These are phyloP conservation scores for Cephus nigrinus DNA, from an alignment of 2,888 invertebrate genomes.

Conservation along the genomic window DNA sequence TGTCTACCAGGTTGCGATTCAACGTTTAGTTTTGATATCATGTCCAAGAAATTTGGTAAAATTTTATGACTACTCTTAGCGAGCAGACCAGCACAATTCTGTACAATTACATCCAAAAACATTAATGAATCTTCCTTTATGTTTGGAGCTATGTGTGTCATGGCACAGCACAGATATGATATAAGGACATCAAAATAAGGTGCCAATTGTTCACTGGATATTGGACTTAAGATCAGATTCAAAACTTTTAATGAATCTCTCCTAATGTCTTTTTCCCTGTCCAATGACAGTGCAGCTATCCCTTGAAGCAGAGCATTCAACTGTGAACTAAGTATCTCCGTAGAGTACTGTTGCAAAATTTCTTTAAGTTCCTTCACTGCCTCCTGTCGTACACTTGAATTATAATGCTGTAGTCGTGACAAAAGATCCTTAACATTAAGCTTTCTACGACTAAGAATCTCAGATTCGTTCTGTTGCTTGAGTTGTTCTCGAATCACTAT, in stretches of 20 bases:
- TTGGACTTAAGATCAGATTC: slow-evolving; percentile 66
- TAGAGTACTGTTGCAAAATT: slow-evolving; percentile 67
- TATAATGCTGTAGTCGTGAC: slow-evolving; percentile 80
- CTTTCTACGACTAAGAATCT: slow-evolving; percentile 76
- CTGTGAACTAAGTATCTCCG: slow-evolving; percentile 69
- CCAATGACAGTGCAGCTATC: slow-evolving; percentile 76
- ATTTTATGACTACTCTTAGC: slow-evolving; percentile 77
- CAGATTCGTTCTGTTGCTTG: slow-evolving; percentile 68
- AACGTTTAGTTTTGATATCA: slow-evolving; percentile 81
- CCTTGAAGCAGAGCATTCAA: slow-evolving; percentile 78
- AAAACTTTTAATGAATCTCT: slow-evolving; percentile 71
- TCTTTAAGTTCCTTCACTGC: slow-evolving; percentile 74
- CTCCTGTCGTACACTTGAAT: slow-evolving; percentile 75
- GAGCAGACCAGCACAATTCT: slow-evolving; percentile 75
- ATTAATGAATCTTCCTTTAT: slow-evolving; percentile 87
- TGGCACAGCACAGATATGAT: slow-evolving; percentile 86
- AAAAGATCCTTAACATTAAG: slow-evolving; percentile 79
- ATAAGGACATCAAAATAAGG: slow-evolving; percentile 84
- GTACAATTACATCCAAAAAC: slow-evolving; percentile 81
- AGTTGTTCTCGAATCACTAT: slow-evolving; percentile 86
- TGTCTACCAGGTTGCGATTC: slow-evolving; percentile 77
- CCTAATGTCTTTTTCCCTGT: slow-evolving; percentile 76
- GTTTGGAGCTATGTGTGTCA: slow-evolving; percentile 86
- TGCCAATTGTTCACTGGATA: slow-evolving; percentile 68
- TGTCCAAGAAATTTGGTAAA: slow-evolving; percentile 82